Evolutionary conservation across 2,888 invertebrate species (phyloP), one percentile per base, ranked within the genome.

Genomic region (Eledone cirrhosa): DNA sequence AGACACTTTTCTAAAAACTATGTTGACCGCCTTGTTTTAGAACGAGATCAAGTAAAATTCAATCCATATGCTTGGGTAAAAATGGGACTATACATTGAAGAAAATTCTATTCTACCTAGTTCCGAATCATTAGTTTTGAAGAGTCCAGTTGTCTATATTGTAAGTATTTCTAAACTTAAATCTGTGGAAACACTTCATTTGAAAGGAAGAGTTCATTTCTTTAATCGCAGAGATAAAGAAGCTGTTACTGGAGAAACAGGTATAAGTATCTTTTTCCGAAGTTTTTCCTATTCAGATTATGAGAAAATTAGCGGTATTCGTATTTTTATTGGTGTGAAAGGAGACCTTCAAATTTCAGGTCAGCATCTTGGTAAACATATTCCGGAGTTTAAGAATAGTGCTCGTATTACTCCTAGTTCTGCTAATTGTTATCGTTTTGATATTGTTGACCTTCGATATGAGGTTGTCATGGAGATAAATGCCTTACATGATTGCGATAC

Each of bases 51-150:
- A 41, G 82, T 85, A 16, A 81, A 87, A 80, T 87, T 88, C 75
- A 83, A 83, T 78, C 86, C 87, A 19, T 84, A 85, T 53, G 87
- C 83, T 4, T 88, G 88, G 88, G 82, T 87, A 4, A 88, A 88
- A 78, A 87, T 88, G 87, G 87, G 87, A 22, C 85, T 87, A 41
- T 85, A 86, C 79, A 85, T 84, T 59, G 86, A 88, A 75, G 83
- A 86, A 31, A 84, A 87, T 63, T 87, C 87, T 14, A 84, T 88
- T 33, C 77, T 88, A 11, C 84, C 86, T 11, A 88, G 88, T 80
- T 85, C 88, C 16, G 88, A 88, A 80, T 86, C 85, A 11, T 80
- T 87, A 3, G 84, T 88, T 33, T 79, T 88, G 22, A 82, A 83
- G 33, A 84, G 83, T 59, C 84, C 85, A 59, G 85, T 86, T 48